phyloP scores from a whole-genome alignment of 2,888 invertebrate species.

The Melipona bicolor region DNA sequence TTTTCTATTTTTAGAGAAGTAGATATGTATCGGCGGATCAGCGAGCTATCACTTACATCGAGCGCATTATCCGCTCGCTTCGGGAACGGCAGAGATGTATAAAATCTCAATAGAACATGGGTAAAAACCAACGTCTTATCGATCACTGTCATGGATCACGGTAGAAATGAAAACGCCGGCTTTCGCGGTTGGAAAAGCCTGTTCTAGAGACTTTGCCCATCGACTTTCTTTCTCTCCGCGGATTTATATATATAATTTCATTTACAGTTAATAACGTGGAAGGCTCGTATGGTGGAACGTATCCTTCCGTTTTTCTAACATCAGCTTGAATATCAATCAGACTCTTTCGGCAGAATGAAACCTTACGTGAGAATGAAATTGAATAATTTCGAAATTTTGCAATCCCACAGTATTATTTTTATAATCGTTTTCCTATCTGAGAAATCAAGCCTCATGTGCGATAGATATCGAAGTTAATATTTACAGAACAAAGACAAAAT shows the following conservation, averaged over 20 bases:
- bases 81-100: too few species aligned
- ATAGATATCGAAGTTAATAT: background rate
- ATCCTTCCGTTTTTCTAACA: background rate
- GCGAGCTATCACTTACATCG: background rate
- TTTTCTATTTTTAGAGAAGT: constrained; percentile 2
- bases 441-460: background rate
- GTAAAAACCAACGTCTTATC: constrained; percentile 7
- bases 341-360: background rate
- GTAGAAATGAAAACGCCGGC: background rate
- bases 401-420: background rate
- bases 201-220: background rate
- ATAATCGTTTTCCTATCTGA: background rate
- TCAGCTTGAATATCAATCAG: background rate
- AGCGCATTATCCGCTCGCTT: background rate
- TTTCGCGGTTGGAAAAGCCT: background rate
- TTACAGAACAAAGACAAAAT: too few species aligned
- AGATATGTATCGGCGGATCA: background rate
- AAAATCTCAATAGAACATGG: background rate
- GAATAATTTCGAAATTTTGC: background rate
- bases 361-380: too few species aligned
- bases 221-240: constrained; percentile 9
- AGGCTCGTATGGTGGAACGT: constrained; percentile 3
- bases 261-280: constrained; percentile 10
- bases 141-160: constrained; percentile 11
- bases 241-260: constrained; percentile 3